Evolutionary conservation across 2,888 invertebrate genomes (phyloP).

Genomic region (Ditylenchus weischeri): DNA sequence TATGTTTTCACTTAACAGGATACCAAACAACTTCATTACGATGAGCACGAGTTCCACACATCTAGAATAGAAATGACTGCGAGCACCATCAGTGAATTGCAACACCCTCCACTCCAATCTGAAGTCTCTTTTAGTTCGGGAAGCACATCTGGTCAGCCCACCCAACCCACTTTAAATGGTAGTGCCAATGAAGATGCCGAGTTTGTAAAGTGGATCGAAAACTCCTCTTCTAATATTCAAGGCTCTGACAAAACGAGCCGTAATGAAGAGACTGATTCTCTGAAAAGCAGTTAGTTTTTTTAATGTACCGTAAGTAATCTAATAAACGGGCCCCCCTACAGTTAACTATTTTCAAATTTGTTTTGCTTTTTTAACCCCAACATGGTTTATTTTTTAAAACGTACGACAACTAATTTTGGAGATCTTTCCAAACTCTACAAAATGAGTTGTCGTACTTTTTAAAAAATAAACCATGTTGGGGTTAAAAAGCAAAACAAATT

Average conservation of each 20-base stretch:
- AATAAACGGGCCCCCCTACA: no score
- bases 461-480: no score
- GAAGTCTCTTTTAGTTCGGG: conserved; percentile 1
- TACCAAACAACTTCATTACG: background rate
- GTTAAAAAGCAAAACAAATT: no score
- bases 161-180: background rate
- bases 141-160: background rate
- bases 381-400: no score
- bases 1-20: background rate
- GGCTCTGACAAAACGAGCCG: background rate
- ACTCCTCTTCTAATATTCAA: background rate
- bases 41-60: background rate
- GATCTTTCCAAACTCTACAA: no score
- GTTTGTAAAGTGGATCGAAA: conserved; percentile 6
- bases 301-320: no score
- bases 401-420: no score
- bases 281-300: conserved; percentile 8
- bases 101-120: background rate
- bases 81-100: background rate
- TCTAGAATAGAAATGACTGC: background rate
- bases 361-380: no score
- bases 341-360: no score
- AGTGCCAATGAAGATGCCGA: background rate
- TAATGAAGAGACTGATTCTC: conserved; percentile 14
- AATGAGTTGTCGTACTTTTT: no score